Conservation (phyloP, 2,888 invertebrate species). For the Lithophane semibrunnea region DNA sequence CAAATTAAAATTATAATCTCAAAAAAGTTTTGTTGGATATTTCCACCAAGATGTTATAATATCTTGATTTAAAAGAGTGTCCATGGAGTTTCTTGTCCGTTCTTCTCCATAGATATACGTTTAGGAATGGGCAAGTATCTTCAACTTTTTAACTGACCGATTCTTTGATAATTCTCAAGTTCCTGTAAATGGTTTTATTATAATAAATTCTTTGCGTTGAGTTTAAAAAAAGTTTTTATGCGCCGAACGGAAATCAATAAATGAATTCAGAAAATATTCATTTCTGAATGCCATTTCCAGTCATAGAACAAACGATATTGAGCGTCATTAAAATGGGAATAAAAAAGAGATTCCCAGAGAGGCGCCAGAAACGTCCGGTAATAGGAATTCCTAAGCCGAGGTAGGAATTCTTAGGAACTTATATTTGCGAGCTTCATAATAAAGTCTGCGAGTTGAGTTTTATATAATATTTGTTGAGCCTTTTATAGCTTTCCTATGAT, state of each 20-base stretch:
- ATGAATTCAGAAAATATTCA: slow-evolving; percentile 10
- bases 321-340: slow-evolving; percentile 47
- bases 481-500: neutral
- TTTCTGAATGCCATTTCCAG: slow-evolving; percentile 4
- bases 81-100: too few species aligned
- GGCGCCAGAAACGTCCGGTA: slow-evolving; percentile 41
- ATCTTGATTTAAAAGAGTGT: too few species aligned
- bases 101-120: too few species aligned
- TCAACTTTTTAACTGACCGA: too few species aligned
- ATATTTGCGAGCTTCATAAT: slow-evolving; percentile 46
- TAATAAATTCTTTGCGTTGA: too few species aligned
- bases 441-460: slow-evolving; percentile 29
- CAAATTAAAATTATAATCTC: neutral
- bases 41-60: too few species aligned
- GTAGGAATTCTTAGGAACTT: slow-evolving; percentile 50
- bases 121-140: too few species aligned
- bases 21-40: neutral
- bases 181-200: too few species aligned
- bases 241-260: slow-evolving; percentile 15
- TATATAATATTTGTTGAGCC: slow-evolving; percentile 36
- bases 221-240: neutral
- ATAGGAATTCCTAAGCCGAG: slow-evolving; percentile 53
- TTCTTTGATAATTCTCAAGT: too few species aligned
- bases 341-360: slow-evolving; percentile 45
- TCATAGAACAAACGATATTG: slow-evolving; percentile 44